Conservation (phyloP, 2,797 vertebrate genomes). For the Thripadectes ignobilis region DNA sequence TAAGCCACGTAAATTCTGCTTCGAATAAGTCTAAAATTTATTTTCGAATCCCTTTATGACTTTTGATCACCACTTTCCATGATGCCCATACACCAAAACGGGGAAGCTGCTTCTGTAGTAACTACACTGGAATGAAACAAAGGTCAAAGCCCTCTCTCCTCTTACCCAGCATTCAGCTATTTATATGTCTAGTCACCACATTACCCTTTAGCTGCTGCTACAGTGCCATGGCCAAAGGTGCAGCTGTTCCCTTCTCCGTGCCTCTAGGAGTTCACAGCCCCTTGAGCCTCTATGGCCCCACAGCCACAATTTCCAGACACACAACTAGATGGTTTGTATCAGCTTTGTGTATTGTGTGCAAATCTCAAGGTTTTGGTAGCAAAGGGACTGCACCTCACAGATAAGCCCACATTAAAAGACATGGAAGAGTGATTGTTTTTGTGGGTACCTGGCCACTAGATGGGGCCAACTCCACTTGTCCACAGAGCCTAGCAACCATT, state of each 20-base stretch:
- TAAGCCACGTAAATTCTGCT: background rate
- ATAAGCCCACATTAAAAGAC: background rate
- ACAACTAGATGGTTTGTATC: background rate
- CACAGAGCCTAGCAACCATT: background rate
- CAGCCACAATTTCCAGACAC: background rate
- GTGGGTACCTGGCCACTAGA: background rate
- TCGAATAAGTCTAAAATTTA: background rate
- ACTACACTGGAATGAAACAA: background rate
- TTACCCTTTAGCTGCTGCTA: background rate
- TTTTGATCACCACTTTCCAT: background rate
- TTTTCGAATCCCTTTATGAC: background rate
- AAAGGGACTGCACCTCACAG: background rate
- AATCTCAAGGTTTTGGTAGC: background rate
- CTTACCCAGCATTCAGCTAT: background rate
- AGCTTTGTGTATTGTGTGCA: background rate
- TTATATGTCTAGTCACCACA: background rate
- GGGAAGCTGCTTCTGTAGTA: background rate
- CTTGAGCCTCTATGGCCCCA: rapidly evolving
- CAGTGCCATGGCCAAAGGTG: background rate
- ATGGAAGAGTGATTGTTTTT: background rate
- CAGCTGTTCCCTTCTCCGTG: background rate
- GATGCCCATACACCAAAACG: background rate
- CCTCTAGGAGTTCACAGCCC: background rate
- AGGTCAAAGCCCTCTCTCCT: background rate
- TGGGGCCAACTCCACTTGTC: background rate